These are phyloP conservation scores for Euschistus heros DNA, from an alignment of 1,140 invertebrate species.

Conservation along the genomic window DNA sequence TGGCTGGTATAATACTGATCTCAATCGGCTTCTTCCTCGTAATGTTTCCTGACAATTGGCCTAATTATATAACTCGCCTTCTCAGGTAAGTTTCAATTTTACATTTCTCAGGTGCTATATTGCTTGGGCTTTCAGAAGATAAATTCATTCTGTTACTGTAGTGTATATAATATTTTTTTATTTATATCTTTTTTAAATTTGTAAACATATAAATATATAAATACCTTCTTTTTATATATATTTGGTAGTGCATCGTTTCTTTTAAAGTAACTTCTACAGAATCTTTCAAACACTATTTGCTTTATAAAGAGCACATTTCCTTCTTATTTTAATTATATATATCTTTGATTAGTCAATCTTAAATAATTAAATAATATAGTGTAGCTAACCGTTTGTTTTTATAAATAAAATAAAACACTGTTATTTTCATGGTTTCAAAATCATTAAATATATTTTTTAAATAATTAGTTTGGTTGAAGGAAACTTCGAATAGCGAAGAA, in stretches of 20 bases:
- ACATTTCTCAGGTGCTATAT: not conserved
- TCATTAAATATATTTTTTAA: no score
- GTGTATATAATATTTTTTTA: constrained; percentile 16
- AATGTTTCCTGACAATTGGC: constrained; percentile 92
- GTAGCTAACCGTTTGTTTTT: no score
- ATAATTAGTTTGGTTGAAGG: no score
- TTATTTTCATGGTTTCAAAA: no score
- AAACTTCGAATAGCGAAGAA: no score
- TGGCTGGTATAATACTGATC: constrained; percentile 83
- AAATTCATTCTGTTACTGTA: not conserved
- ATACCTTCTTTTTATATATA: not conserved
- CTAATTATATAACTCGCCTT: constrained; percentile 79
- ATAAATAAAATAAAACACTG: no score
- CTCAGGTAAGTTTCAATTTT: constrained; percentile 52
- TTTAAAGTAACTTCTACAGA: constrained; percentile 8
- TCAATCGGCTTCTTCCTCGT: constrained; percentile 84
- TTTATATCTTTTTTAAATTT: not conserved
- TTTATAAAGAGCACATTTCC: constrained; percentile 16
- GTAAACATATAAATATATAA: not conserved
- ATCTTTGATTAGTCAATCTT: not conserved
- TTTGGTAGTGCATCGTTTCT: constrained; percentile 9
- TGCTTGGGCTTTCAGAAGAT: not conserved
- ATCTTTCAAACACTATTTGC: constrained; percentile 5
- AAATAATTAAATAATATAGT: not conserved
- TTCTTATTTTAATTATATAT: constrained; percentile 1